Evolutionary conservation across 2,797 vertebrate species (phyloP), one percentile per base, ranked within the genome.

Genomic region (Halcyon badia): DNA sequence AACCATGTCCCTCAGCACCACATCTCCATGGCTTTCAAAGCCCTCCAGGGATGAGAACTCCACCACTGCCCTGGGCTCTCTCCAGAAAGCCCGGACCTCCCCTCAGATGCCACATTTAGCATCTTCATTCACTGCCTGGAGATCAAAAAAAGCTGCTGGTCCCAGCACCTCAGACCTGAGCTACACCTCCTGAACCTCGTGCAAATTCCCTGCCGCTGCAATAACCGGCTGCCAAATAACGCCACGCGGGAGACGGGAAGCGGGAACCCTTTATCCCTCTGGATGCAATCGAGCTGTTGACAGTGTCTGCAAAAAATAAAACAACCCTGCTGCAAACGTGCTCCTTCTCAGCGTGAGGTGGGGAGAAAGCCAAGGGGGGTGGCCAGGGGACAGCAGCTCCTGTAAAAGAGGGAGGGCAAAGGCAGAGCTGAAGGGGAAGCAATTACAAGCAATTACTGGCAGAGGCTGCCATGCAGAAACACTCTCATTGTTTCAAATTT

Each of bases 381-480:
- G 42, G 81, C 9, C 84, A 79, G 62, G 75, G 92, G 71, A 79
- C 19, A 6, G 44, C 64, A 33, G 68, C 64, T 75, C 70, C 48
- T 2, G 10, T 54, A 33, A 86, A 80, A 65, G 65, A 71, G 33
- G 90, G 83, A 94, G 87, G 95, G 94, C 90, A 95, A 87, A 96
- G 81, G 92, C 65, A 79, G 87, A 42, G 25, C 48, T 1, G 1
- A 78, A 62, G 75, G 94, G 65, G 83, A 97, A 94, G 91, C 94
- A 95, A 97, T 96, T 97, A 94, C 95, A 95, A 97, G 94, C 94
- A 92, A 97, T 97, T 95, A 96, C 85, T 95, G 95, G 94, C 94
- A 93, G 83, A 79, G 76, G 90, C 90, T 95, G 83, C 82, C 91
- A 66, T 71, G 89, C 83, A 91, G 94, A 96, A 97, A 95, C 37